Conservation (phyloP, 2,888 invertebrate species). For the Galerucella nymphaeae region DNA sequence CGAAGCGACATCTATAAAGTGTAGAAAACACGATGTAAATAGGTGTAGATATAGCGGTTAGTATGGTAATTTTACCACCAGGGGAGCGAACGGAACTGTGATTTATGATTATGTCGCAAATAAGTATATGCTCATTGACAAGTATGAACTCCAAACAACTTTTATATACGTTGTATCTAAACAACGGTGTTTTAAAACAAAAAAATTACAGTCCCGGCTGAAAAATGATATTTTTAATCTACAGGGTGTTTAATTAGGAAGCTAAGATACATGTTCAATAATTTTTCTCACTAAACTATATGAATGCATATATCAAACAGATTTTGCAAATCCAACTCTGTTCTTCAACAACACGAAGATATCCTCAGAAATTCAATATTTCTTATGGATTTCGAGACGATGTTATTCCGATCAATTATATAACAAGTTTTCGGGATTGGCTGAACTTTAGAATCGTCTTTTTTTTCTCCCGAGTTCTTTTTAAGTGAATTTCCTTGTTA, state of each 20-base stretch:
- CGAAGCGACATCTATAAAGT: conserved; percentile 51
- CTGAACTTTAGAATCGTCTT: conserved; percentile 23
- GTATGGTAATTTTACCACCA: conserved; percentile 58
- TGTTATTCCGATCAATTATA: conserved; percentile 27
- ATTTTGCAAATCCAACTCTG: conserved; percentile 2
- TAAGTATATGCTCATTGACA: conserved; percentile 8
- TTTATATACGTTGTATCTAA: background rate
- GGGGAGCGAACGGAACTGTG: conserved; percentile 51
- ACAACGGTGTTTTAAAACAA: too few relatives aligned
- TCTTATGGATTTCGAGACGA: conserved; percentile 23
- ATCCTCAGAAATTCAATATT: conserved; percentile 31
- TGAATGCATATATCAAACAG: background rate
- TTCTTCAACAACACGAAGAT: background rate
- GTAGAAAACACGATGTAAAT: conserved; percentile 53
- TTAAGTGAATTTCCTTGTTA: conserved; percentile 31
- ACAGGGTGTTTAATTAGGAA: too few relatives aligned
- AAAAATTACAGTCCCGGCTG: too few relatives aligned
- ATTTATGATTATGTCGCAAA: conserved; percentile 50
- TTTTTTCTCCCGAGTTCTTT: conserved; percentile 7
- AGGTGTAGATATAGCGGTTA: conserved; percentile 59
- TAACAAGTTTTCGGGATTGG: conserved; percentile 27
- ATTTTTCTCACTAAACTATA: too few relatives aligned
- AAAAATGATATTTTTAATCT: too few relatives aligned
- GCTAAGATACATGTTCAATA: too few relatives aligned
- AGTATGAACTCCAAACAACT: background rate